phyloP scores from a whole-genome alignment of 2,797 vertebrate species.

The Picus viridis region DNA sequence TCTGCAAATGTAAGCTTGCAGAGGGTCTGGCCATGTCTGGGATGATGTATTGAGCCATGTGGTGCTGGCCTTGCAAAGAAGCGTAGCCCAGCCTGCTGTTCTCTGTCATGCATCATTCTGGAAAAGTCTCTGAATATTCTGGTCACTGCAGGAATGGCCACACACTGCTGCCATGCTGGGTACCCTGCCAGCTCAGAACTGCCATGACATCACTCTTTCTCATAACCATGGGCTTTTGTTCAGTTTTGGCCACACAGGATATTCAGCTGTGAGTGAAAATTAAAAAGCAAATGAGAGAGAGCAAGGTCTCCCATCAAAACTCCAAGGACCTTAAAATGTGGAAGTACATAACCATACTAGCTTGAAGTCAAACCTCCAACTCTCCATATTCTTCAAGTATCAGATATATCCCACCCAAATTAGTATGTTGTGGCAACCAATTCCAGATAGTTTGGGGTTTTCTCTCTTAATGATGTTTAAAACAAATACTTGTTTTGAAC shows the following conservation, averaged over 20 bases:
- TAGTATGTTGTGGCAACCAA: background rate
- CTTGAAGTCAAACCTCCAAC: background rate
- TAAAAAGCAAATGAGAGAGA: background rate
- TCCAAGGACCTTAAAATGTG: background rate
- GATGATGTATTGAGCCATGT: conserved; percentile 39
- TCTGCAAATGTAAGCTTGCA: conserved; percentile 20
- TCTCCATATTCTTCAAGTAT: background rate
- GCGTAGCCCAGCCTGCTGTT: background rate
- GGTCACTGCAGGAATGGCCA: background rate
- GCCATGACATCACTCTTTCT: background rate
- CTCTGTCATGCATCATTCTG: background rate
- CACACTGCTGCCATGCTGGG: background rate
- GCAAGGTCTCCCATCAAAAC: background rate
- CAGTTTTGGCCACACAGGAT: background rate
- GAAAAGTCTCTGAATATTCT: background rate
- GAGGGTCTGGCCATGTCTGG: conserved; percentile 24
- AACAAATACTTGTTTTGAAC: background rate
- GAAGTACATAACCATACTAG: background rate
- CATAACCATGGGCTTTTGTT: background rate
- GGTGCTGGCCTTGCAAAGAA: background rate
- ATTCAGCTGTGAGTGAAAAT: background rate
- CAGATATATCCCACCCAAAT: background rate
- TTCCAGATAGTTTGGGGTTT: background rate
- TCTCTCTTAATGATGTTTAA: background rate
- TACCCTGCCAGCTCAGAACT: background rate